Conservation (phyloP, 2,888 invertebrate genomes). For the Rhamnusium bicolor region DNA sequence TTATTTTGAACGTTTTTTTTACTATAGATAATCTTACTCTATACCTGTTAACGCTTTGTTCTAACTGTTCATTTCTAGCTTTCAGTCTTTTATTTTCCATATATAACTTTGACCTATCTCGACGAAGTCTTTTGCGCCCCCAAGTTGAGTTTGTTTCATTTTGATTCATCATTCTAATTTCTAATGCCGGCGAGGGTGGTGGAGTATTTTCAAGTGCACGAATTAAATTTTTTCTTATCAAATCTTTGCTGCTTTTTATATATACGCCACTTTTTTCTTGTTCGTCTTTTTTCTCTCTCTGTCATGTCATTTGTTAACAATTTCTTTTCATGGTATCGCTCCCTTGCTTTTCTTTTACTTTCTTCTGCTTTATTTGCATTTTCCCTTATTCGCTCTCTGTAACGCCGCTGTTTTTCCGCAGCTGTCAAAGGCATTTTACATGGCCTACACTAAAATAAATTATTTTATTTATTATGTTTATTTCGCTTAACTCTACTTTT, state of each 20-base stretch:
- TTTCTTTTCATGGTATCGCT: not conserved
- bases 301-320: not conserved
- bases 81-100: not conserved
- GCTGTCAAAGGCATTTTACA: not conserved
- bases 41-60: not conserved
- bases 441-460: not conserved
- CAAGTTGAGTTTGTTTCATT: not conserved
- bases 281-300: not conserved
- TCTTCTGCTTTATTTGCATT: not conserved
- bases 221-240: not conserved
- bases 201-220: not conserved
- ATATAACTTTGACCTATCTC: not conserved
- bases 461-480: not conserved
- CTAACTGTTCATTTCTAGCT: not conserved
- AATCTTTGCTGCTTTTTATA: not conserved
- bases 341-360: not conserved
- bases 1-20: not conserved
- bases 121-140: not conserved
- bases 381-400: not conserved
- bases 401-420: not conserved
- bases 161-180: too few species aligned
- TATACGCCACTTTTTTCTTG: not conserved
- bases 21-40: not conserved
- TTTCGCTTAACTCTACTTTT: too few species aligned
- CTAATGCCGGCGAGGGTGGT: not conserved